A percentile compares a stretch with the other conserved stretches of the same genome.
Evolutionary conservation across 2,888 invertebrate species (phyloP).

Genomic region (Branchellion lobata): DNA sequence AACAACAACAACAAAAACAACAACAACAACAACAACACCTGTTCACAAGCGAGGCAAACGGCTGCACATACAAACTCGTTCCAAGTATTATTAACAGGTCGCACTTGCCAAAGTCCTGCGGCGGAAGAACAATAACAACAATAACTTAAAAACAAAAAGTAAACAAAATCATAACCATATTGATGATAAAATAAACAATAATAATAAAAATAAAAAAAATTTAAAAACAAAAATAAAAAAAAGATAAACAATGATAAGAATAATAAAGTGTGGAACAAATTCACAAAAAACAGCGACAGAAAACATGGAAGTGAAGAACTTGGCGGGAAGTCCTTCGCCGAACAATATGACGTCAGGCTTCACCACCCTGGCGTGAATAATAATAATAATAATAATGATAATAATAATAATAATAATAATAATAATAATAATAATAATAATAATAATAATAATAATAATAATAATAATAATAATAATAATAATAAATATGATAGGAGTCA

Average conservation of each 20-base stretch:
- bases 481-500: background rate
- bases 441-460: slow-evolving; percentile 4
- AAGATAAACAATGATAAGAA: background rate
- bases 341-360: slow-evolving; percentile 84
- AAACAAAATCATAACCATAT: background rate
- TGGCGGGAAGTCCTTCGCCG: slow-evolving; percentile 81
- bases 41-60: slow-evolving; percentile 78
- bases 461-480: slow-evolving; percentile 19
- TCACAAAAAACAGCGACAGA: slow-evolving; percentile 62
- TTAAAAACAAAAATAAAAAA: background rate
- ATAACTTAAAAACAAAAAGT: background rate
- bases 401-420: slow-evolving; percentile 20
- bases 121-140: background rate
- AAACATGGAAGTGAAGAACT: slow-evolving; percentile 69
- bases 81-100: slow-evolving; percentile 92
- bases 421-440: slow-evolving; percentile 13
- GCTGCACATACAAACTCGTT: slow-evolving; percentile 88
- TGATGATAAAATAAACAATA: background rate
- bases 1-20: background rate
- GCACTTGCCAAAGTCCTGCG: slow-evolving; percentile 77
- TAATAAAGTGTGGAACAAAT: slow-evolving; percentile 54
- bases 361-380: background rate
- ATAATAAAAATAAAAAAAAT: background rate
- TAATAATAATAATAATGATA: background rate
- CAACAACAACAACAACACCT: slow-evolving; percentile 19